Conservation (phyloP, 2,797 vertebrate species). For the Podarcis siculus region DNA sequence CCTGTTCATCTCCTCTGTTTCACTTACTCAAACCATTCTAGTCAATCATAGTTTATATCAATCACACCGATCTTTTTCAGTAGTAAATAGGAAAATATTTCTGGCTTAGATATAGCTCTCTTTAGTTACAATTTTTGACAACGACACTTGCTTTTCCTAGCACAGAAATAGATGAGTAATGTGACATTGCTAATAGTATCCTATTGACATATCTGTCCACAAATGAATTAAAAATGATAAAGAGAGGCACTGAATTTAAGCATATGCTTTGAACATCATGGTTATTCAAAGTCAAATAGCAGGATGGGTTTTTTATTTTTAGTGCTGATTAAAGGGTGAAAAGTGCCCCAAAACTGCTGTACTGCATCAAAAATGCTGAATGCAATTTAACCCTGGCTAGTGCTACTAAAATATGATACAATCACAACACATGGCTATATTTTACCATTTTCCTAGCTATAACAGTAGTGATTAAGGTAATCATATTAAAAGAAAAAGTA, state of each 20-base stretch:
- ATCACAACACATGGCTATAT: constrained; percentile 36
- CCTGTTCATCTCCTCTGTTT: background rate
- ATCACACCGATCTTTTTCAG: background rate
- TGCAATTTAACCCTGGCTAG: constrained; percentile 45
- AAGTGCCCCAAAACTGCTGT: background rate
- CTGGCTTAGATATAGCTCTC: background rate
- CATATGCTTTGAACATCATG: background rate
- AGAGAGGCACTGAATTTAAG: background rate
- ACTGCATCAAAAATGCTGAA: constrained; percentile 24
- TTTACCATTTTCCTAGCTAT: constrained; percentile 35
- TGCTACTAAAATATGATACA: constrained; percentile 43
- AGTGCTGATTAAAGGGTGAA: background rate
- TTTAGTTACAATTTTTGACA: too few relatives aligned
- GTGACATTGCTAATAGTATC: background rate
- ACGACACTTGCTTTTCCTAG: too few relatives aligned
- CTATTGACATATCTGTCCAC: background rate
- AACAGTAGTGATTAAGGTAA: constrained; percentile 46
- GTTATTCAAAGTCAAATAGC: background rate
- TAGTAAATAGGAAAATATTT: background rate
- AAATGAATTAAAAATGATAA: background rate
- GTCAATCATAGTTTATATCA: background rate
- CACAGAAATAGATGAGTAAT: background rate
- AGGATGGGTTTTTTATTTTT: background rate
- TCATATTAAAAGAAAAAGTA: constrained; percentile 13
- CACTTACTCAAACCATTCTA: background rate